Conservation (phyloP, 2,888 invertebrate genomes). For the Oscheius onirici region DNA sequence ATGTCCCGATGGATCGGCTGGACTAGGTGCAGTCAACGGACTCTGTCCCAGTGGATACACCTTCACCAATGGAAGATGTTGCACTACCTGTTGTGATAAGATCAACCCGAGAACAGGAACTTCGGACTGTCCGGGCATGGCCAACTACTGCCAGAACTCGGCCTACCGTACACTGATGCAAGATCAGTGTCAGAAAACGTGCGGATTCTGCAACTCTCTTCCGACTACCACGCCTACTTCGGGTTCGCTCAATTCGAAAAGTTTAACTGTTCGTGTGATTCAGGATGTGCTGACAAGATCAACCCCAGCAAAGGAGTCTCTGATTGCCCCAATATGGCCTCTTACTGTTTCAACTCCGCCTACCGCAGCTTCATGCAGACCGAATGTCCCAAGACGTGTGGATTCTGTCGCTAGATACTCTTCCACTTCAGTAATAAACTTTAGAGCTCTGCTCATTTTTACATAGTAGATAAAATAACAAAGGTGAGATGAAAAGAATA, state of each 20-base stretch:
- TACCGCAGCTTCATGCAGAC: neutral
- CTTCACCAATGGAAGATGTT: slow-evolving; percentile 65
- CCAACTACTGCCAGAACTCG: neutral
- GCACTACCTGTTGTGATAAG: slow-evolving; percentile 38
- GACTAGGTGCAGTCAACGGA: slow-evolving; percentile 38
- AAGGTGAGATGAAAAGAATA: too few species aligned
- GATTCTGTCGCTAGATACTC: neutral
- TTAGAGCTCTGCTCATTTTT: too few species aligned
- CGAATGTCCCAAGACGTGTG: slow-evolving; percentile 1
- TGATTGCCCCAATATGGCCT: neutral
- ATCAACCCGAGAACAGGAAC: neutral
- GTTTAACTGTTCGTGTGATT: neutral
- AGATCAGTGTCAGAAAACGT: neutral
- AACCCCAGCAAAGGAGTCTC: neutral
- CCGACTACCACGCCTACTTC: neutral
- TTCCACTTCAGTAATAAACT: too few species aligned
- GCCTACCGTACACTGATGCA: neutral
- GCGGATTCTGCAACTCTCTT: neutral
- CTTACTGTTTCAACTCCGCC: neutral
- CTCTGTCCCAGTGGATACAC: slow-evolving; percentile 63
- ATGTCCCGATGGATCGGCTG: slow-evolving; percentile 44
- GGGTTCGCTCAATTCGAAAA: neutral
- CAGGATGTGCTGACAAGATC: neutral
- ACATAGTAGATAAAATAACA: too few species aligned
- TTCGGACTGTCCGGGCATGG: neutral